These are phyloP conservation scores for Phaedon cochleariae DNA, from an alignment of 2,888 invertebrate genomes.

Conservation along the genomic window DNA sequence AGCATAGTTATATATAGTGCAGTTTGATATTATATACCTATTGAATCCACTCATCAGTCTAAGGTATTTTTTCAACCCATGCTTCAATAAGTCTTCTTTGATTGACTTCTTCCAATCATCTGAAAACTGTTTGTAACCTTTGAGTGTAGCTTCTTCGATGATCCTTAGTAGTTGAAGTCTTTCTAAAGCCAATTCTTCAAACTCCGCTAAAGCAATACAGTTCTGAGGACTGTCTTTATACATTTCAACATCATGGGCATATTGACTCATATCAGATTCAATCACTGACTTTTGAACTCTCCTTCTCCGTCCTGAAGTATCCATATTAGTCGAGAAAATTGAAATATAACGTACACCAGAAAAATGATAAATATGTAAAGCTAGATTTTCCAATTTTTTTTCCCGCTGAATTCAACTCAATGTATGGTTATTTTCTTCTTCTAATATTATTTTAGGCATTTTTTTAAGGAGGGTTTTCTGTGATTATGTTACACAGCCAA, in stretches of 20 bases:
- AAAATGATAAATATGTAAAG: too few species aligned
- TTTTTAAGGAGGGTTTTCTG: too few species aligned
- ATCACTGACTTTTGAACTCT: slow-evolving; percentile 48
- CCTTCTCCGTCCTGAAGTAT: slow-evolving; percentile 50
- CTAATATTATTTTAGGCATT: too few species aligned
- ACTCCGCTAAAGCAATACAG: slow-evolving; percentile 80
- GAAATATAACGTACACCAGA: too few species aligned
- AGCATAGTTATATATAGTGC: not conserved
- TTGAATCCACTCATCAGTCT: slow-evolving; percentile 66
- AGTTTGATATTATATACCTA: slow-evolving; percentile 39
- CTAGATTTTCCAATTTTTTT: too few species aligned
- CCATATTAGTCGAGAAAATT: slow-evolving; percentile 42
- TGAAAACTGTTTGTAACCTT: slow-evolving; percentile 69
- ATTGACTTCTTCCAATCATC: slow-evolving; percentile 76
- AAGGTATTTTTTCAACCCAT: slow-evolving; percentile 72
- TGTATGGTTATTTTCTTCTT: too few species aligned
- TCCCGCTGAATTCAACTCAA: slow-evolving; percentile 4
- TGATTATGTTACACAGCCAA: too few species aligned
- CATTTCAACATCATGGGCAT: slow-evolving; percentile 81
- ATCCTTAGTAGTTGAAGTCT: slow-evolving; percentile 80
- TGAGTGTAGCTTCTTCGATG: slow-evolving; percentile 77
- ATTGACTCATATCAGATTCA: slow-evolving; percentile 65
- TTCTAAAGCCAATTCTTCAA: slow-evolving; percentile 88
- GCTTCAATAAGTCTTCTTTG: slow-evolving; percentile 70
- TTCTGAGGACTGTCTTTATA: slow-evolving; percentile 80